A percentile compares a stretch with the other conserved stretches of the same genome.
Conservation (phyloP, 2,888 invertebrate species). For the Geophilus truncorum region DNA sequence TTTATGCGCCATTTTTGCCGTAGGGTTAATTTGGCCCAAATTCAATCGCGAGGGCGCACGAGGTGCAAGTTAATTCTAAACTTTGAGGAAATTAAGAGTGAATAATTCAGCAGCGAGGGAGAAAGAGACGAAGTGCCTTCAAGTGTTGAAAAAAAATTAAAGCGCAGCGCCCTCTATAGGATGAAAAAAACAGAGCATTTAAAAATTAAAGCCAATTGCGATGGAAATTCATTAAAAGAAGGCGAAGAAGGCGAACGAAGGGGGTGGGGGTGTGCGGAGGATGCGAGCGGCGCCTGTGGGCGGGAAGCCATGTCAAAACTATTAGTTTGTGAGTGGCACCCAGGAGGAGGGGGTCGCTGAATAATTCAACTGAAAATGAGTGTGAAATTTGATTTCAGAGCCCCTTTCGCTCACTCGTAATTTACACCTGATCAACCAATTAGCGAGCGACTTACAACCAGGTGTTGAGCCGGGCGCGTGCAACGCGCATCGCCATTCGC, state of each 20-base stretch:
- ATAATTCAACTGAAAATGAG: slow-evolving; percentile 33
- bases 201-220: slow-evolving; percentile 32
- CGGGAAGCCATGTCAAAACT: slow-evolving; percentile 29
- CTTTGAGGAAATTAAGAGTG: slow-evolving; percentile 28
- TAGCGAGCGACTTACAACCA: not conserved
- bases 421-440: slow-evolving; percentile 33
- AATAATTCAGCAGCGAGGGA: slow-evolving; percentile 18
- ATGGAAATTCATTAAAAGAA: slow-evolving; percentile 29
- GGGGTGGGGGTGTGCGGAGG: not conserved
- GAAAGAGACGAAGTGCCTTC: not conserved
- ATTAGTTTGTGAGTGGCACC: slow-evolving; percentile 20
- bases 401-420: slow-evolving; percentile 29
- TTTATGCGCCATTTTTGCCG: slow-evolving; percentile 13
- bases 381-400: slow-evolving; percentile 33
- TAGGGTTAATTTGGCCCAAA: slow-evolving; percentile 29
- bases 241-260: slow-evolving; percentile 23
- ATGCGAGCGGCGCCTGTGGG: not conserved
- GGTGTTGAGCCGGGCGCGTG: not conserved
- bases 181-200: slow-evolving; percentile 11
- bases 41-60: slow-evolving; percentile 16
- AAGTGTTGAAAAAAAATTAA: not conserved
- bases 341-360: slow-evolving; percentile 8
- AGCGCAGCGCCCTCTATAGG: not conserved
- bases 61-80: slow-evolving; percentile 27
- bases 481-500: not conserved